Base-by-base conservation (phyloP, 2,888 invertebrate species). In the Phyllotreta cruciferae region DNA sequence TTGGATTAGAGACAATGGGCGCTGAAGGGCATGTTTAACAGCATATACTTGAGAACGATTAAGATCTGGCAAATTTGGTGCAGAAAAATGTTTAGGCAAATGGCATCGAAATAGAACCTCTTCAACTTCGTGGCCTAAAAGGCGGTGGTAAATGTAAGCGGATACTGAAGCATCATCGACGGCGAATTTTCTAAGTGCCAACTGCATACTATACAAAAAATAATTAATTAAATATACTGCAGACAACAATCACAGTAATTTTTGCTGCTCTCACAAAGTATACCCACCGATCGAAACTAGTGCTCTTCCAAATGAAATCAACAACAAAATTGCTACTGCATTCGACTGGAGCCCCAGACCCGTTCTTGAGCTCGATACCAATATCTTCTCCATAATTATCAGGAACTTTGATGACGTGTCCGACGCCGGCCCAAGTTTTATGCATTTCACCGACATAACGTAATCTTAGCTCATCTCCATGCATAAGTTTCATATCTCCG, bases 301-400 rank as follows among this genome's bases (percentile, higher is more conserved):
- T 98, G 70, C 97, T 96, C 81, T 98, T 98, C 98, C 98, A 98
- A 55, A 98, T 98, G 81, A 98, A 99, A 82, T 99, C 98, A 3
- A 98, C 96, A 0, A 96, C 94, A 82, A 98, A 99, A 82, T 96
- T 96, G 71, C 94, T 93, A 53, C 92, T 92, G 81, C 94, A 94
- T 73, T 98, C 97, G 0, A 92, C 90, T 0, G 98, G 98, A 0
- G 97, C 96, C 14, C 94, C 95, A 1, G 91, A 89, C 71, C 92
- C 93, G 71, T 91, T 91, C 78, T 98, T 98, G 77, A 99, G 83
- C 79, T 99, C 99, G 39, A 99, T 90, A 0, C 98, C 98, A 10
- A 99, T 94, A 80, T 99, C 99, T 78, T 99, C 99, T 3, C 96
- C 97, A 79, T 92, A 97, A 83, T 98, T 95, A 77, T 95, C 94